Evolutionary conservation across 2,888 invertebrate species (phyloP), one percentile per base, ranked within the genome.

Genomic region (Stenolophus ochropezus): DNA sequence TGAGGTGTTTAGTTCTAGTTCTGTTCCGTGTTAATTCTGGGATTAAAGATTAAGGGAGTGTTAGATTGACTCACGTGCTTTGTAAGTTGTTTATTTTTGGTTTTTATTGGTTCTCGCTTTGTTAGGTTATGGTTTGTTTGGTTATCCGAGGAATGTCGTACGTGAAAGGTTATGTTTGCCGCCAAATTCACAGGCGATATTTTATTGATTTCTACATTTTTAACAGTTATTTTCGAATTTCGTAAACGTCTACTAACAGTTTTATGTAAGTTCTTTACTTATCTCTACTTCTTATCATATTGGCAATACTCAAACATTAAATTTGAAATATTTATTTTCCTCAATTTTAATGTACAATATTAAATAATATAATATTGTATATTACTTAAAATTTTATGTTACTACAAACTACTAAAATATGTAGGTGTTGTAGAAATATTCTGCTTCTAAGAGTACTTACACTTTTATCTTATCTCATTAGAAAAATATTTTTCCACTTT

Each of bases 1-100:
- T 18, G 56, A 61, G 61, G 61, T 61, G 61, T 61, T 61, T 69
- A 69, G 65, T 69, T 69, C 33, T 33, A 27, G 65, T 33, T 33
- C 4, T 33, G 33, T 33, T 42, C 8, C 1, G 51, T 51, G 51
- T 51, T 5, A 16, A 27, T n/a, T 5, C 8, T 42, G 33, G 33
- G 27, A 33, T 33, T 27, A 16, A n/a, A 42, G 33, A 42, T 42
- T 42, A 0, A 5, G 65, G 65, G 65, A 27, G n/a, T 27, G 20
- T 69, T 69, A 1, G 20, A 33, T 16, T 69, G 16, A 27, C 2
- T 27, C 33, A 33, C 27, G 56, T 69, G 18, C 14, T 61, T 61
- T 69, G 65, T 69, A 69, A 69, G 65, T 51, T 51, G 5, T 42
- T 51, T 51, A n/a, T 51, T 51, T 51, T 16, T 51, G 11, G 4